phyloP scores from a whole-genome alignment of 1,140 invertebrate genomes.

The Stegodyphus dumicola region DNA sequence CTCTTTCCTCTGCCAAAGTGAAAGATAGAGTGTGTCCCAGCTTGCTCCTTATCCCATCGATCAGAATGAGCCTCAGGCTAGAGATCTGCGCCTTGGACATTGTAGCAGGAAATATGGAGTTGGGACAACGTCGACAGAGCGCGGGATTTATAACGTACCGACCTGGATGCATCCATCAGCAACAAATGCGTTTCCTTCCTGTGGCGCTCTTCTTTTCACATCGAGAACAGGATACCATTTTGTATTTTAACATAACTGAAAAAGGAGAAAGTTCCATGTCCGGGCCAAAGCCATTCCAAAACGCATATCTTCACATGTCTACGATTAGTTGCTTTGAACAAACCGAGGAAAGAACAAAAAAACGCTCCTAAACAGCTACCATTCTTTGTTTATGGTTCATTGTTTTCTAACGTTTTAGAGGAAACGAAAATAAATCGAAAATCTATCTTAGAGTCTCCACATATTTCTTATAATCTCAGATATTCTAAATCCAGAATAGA shows the following conservation, averaged over 20 bases:
- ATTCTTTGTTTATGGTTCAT: too few species aligned
- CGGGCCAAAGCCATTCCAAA: too few species aligned
- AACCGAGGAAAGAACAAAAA: too few species aligned
- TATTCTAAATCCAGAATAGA: too few species aligned
- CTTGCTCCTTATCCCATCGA: constrained; percentile 30
- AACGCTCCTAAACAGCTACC: too few species aligned
- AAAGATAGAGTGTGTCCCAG: constrained; percentile 53
- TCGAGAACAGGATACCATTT: neutral
- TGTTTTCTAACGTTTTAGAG: too few species aligned
- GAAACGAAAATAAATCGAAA: too few species aligned
- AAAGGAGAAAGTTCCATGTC: neutral
- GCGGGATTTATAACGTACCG: constrained; percentile 44
- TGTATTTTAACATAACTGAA: constrained; percentile 16
- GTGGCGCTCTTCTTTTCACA: constrained; percentile 18
- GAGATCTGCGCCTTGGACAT: constrained; percentile 29
- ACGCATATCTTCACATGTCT: too few species aligned
- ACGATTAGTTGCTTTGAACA: too few species aligned
- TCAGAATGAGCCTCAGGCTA: constrained; percentile 39
- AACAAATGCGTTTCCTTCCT: constrained; percentile 45
- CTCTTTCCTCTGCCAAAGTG: constrained; percentile 49
- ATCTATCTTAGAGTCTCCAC: too few species aligned
- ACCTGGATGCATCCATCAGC: constrained; percentile 39
- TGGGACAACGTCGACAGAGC: constrained; percentile 46
- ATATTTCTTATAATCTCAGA: too few species aligned
- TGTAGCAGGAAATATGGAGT: constrained; percentile 58